These are phyloP conservation scores for Lerista edwardsae DNA, from an alignment of 2,797 vertebrate species.

Conservation along the genomic window DNA sequence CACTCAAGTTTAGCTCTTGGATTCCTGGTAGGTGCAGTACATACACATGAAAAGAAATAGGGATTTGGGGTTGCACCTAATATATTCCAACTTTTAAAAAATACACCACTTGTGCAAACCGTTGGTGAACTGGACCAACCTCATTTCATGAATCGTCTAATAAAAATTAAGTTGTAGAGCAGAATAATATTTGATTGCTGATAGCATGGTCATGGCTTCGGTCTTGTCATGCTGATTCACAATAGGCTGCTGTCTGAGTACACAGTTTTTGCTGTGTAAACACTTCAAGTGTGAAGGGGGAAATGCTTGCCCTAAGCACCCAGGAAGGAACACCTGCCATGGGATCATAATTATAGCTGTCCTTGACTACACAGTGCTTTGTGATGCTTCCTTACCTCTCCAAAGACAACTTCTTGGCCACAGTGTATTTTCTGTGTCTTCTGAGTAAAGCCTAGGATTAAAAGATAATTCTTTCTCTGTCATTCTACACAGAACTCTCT, in stretches of 20 bases:
- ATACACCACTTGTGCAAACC: no score
- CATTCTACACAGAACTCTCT: background rate
- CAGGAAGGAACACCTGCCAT: background rate
- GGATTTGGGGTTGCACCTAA: no score
- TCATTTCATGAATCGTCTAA: background rate
- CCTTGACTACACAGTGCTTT: no score
- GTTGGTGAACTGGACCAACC: no score
- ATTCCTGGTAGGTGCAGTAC: no score
- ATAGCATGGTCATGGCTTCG: background rate
- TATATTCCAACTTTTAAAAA: no score
- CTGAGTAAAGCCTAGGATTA: slow-evolving; percentile 85
- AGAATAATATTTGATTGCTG: background rate
- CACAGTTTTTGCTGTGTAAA: background rate
- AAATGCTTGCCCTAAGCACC: background rate
- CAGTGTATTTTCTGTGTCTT: slow-evolving; percentile 86
- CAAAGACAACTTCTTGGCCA: slow-evolving; percentile 82
- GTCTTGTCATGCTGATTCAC: background rate
- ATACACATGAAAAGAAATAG: no score
- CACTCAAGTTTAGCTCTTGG: no score
- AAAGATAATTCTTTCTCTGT: background rate
- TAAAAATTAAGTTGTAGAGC: background rate
- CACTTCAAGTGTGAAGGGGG: background rate
- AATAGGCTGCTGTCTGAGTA: background rate
- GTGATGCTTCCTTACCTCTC: slow-evolving; percentile 81
- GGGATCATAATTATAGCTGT: background rate